Percentiles rank a stretch among this genome's conserved stretches.
Conservation (phyloP, 2,888 invertebrate species). For the Omphaloscelis lunosa region DNA sequence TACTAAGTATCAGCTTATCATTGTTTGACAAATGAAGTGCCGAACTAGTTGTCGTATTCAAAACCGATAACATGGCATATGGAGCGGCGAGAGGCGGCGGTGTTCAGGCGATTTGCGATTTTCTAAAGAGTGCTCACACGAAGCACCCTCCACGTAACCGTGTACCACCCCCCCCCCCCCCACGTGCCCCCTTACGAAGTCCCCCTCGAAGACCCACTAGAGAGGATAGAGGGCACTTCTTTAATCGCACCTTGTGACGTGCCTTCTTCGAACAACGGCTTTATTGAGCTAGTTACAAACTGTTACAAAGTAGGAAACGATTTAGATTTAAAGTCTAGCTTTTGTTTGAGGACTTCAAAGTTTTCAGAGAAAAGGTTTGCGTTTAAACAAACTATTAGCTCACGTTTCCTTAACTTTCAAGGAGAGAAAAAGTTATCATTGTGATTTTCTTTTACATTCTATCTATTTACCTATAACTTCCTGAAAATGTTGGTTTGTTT, state of each 20-base stretch:
- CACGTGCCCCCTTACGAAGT: slow-evolving; percentile 2
- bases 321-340: slow-evolving; percentile 61
- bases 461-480: not conserved
- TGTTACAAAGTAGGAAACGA: slow-evolving; percentile 47
- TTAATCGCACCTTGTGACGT: slow-evolving; percentile 66
- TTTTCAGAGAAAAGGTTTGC: not conserved
- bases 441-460: not conserved
- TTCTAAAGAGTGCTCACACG: slow-evolving; percentile 81
- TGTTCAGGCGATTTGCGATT: slow-evolving; percentile 77
- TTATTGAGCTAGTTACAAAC: slow-evolving; percentile 63
- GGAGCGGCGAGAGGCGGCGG: slow-evolving; percentile 52
- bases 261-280: slow-evolving; percentile 59
- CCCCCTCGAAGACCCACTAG: slow-evolving; percentile 37
- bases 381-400: not conserved
- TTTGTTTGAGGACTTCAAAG: slow-evolving; percentile 18
- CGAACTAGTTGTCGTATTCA: slow-evolving; percentile 50
- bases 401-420: not conserved
- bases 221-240: slow-evolving; percentile 68
- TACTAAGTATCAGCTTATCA: not conserved
- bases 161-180: slow-evolving; percentile 63
- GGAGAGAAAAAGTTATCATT: not conserved
- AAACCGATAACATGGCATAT: slow-evolving; percentile 60
- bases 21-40: slow-evolving; percentile 22
- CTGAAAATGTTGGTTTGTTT: not conserved
- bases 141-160: slow-evolving; percentile 83